Percentiles rank a stretch among this genome's conserved stretches.
phyloP scores from a whole-genome alignment of 2,888 invertebrate species.

The Strigamia transsilvanica region DNA sequence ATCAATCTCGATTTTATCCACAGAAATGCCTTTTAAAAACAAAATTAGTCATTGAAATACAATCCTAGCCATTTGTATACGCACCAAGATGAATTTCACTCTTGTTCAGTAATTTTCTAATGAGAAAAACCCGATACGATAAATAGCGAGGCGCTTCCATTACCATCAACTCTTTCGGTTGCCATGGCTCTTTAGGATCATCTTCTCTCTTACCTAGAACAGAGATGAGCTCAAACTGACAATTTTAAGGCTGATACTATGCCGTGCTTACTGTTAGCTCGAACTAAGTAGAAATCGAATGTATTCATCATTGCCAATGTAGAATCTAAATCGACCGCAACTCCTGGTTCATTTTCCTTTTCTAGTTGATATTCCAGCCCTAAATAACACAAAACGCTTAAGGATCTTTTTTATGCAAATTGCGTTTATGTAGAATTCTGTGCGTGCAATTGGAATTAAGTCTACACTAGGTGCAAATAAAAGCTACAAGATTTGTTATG shows the following conservation, averaged over 20 bases:
- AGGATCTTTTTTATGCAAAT: too few species aligned
- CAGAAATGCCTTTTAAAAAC: constrained; percentile 73
- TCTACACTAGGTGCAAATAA: too few species aligned
- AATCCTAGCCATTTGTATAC: not conserved
- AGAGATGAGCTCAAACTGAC: not conserved
- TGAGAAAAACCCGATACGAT: constrained; percentile 78
- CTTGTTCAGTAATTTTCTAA: constrained; percentile 82
- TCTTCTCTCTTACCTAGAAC: constrained; percentile 61
- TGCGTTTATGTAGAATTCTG: too few species aligned
- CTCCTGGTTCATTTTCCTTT: constrained; percentile 63
- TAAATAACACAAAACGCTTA: not conserved
- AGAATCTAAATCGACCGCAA: constrained; percentile 62
- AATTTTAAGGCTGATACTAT: not conserved
- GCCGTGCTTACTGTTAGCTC: constrained; percentile 57
- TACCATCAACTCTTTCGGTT: constrained; percentile 69
- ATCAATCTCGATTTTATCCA: constrained; percentile 91
- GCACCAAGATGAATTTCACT: constrained; percentile 80
- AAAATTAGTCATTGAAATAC: not conserved
- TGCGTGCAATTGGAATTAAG: too few species aligned
- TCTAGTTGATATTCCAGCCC: constrained; percentile 64
- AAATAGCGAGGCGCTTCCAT: constrained; percentile 89
- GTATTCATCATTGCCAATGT: constrained; percentile 62
- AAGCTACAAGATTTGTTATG: too few species aligned
- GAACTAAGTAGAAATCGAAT: constrained; percentile 63
- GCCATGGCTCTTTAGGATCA: constrained; percentile 58